Evolutionary conservation across 2,888 invertebrate species (phyloP).

Genomic region (Pecten maximus): DNA sequence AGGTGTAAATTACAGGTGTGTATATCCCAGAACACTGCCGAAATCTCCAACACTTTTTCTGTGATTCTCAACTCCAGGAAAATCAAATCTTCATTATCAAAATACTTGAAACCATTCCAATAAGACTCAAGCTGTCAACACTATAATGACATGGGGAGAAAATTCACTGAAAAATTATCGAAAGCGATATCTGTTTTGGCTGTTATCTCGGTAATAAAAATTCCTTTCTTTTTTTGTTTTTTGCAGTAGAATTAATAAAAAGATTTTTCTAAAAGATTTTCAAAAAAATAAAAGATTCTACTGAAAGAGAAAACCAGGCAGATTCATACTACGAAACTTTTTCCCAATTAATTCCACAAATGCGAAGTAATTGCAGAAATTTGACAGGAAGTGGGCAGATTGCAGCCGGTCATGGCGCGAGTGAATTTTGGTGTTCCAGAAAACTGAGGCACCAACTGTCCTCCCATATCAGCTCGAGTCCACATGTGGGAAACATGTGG

Average conservation of each 20-base stretch:
- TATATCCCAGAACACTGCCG: not conserved
- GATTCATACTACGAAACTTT: not conserved
- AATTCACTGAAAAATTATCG: not conserved
- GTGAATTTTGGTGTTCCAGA: conserved; percentile 5
- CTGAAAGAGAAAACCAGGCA: not conserved
- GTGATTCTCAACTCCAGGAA: not conserved
- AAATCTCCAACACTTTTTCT: not conserved
- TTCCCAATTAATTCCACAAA: not conserved
- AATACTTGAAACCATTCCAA: conserved; percentile 35
- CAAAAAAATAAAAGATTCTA: not conserved
- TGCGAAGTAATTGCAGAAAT: not conserved
- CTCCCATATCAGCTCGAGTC: conserved; percentile 8
- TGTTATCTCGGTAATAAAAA: conserved; percentile 7
- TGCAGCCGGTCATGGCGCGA: conserved; percentile 11
- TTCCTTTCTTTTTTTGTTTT: not conserved
- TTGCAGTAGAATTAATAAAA: not conserved
- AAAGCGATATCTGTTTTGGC: not conserved
- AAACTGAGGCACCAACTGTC: conserved; percentile 13
- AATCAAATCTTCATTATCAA: conserved; percentile 29
- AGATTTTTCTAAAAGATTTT: conserved; percentile 28
- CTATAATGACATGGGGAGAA: conserved; percentile 25
- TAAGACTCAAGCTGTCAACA: conserved; percentile 2
- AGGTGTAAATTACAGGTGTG: not conserved
- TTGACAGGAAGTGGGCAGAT: conserved; percentile 33
- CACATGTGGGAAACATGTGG: conserved; percentile 27